A percentile compares a stretch with the other conserved stretches of the same genome.
phyloP scores from a whole-genome alignment of 35 echinoderm and acorn worm genomes.

The Amphiura filiformis region DNA sequence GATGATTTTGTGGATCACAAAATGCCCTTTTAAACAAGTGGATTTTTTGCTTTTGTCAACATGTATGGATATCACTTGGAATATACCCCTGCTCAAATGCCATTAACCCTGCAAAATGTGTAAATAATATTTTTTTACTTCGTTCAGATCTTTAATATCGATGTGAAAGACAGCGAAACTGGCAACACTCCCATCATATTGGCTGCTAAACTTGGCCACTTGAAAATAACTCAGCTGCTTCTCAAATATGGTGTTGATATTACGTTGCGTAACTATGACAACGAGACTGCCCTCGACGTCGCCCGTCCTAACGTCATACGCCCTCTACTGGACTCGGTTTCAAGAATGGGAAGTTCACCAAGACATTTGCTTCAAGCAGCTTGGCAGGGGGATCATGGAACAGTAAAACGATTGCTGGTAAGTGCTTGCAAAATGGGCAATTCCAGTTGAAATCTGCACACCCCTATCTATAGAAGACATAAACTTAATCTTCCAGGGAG shows the following conservation, averaged over 20 bases:
- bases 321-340: slow-evolving; percentile 67
- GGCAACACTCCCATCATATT: slow-evolving; percentile 92
- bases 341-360: slow-evolving; percentile 62
- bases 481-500: too few relatives aligned
- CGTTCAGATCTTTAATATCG: slow-evolving; percentile 77
- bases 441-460: too few relatives aligned
- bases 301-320: slow-evolving; percentile 17
- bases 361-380: slow-evolving; percentile 90
- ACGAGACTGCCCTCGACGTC: slow-evolving; percentile 74
- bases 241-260: slow-evolving; percentile 87
- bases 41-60: too few relatives aligned
- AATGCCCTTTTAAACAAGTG: too few relatives aligned
- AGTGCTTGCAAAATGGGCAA: too few relatives aligned
- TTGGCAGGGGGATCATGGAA: slow-evolving; percentile 80
- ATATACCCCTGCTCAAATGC: too few relatives aligned
- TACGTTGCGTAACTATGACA: slow-evolving; percentile 76
- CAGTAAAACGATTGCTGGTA: slow-evolving; percentile 78
- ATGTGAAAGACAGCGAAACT: slow-evolving; percentile 62
- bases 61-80: too few relatives aligned
- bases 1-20: too few relatives aligned
- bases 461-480: too few relatives aligned
- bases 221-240: slow-evolving; percentile 75
- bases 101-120: too few relatives aligned
- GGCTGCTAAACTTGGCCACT: slow-evolving; percentile 61
- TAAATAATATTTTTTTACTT: too few relatives aligned